Evolutionary conservation across 2,113 vertebrate genomes (phyloP).

Genomic region (Apistogramma diplotaenia): DNA sequence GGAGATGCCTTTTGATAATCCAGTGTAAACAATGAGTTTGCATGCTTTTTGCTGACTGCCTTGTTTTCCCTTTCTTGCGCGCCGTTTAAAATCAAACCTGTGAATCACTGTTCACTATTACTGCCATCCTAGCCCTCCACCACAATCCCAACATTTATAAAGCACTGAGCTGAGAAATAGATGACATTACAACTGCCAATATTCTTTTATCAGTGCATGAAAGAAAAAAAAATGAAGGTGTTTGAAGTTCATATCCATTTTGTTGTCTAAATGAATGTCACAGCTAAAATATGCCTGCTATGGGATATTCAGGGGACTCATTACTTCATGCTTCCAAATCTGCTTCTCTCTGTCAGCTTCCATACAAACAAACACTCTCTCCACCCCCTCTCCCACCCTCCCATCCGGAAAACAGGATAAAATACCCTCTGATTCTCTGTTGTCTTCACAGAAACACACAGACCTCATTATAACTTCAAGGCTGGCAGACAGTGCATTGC

Average conservation of each 20-base stretch:
- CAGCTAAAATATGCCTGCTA: constrained; percentile 67
- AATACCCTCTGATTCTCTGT: constrained; percentile 62
- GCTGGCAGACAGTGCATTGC: constrained; percentile 63
- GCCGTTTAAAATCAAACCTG: constrained; percentile 42
- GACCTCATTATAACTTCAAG: constrained; percentile 80
- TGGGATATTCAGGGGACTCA: constrained; percentile 64
- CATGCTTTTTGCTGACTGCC: background rate
- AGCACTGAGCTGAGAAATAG: constrained; percentile 11
- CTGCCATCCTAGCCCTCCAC: background rate
- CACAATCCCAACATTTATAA: constrained; percentile 4
- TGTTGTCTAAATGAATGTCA: constrained; percentile 66
- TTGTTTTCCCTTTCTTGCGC: constrained; percentile 25
- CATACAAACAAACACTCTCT: constrained; percentile 63
- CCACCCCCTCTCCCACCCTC: constrained; percentile 14
- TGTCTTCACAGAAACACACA: constrained; percentile 66
- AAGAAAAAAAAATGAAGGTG: constrained; percentile 10
- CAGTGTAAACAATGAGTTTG: constrained; percentile 31
- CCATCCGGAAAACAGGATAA: constrained; percentile 66
- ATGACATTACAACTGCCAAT: constrained; percentile 34
- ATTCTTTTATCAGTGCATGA: constrained; percentile 48
- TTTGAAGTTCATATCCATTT: constrained; percentile 55
- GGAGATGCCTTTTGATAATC: constrained; percentile 26
- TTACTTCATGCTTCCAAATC: constrained; percentile 67
- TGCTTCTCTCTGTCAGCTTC: constrained; percentile 66
- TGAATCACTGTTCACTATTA: constrained; percentile 15